A percentile compares a stretch with the other conserved stretches of the same genome.
phyloP scores from a whole-genome alignment of 2,888 invertebrate genomes.

The Onchidella celtica region DNA sequence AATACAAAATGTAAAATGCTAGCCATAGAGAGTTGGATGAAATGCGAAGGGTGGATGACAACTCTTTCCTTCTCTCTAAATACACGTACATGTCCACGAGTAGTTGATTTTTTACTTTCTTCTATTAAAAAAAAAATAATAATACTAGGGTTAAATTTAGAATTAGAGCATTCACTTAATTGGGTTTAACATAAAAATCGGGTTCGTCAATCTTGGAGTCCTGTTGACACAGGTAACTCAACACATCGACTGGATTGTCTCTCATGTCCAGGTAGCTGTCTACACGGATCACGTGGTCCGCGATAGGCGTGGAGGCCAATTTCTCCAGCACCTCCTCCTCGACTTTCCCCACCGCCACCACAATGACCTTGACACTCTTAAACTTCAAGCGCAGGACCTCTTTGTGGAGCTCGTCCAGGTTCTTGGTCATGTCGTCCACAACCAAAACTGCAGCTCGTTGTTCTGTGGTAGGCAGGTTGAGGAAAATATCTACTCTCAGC shows the following conservation, averaged over 20 bases:
- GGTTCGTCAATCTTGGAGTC: too few relatives aligned
- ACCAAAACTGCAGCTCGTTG: conserved; percentile 53
- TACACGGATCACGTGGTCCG: conserved; percentile 18
- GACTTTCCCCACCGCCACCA: conserved; percentile 47
- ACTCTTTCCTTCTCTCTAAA: not conserved
- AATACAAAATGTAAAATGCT: too few relatives aligned
- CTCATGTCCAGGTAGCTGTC: conserved; percentile 13
- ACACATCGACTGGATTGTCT: conserved; percentile 4
- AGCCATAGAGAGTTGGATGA: too few relatives aligned
- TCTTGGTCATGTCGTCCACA: conserved; percentile 46
- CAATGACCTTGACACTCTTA: conserved; percentile 46
- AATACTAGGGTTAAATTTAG: too few relatives aligned
- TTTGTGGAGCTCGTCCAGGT: conserved; percentile 34
- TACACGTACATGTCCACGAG: not conserved
- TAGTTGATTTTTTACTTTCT: too few relatives aligned
- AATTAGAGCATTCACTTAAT: too few relatives aligned
- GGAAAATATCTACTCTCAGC: conserved; percentile 22
- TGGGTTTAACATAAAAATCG: too few relatives aligned
- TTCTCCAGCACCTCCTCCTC: conserved; percentile 23
- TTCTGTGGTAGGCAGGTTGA: not conserved
- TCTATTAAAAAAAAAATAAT: too few relatives aligned
- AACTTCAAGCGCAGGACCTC: conserved; percentile 50
- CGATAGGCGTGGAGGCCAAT: conserved; percentile 18
- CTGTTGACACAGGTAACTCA: conserved; percentile 14
- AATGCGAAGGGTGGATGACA: too few relatives aligned